Base-by-base conservation (phyloP, 53 echinoderm and acorn worm species). In the Stichopus horrens region DNA sequence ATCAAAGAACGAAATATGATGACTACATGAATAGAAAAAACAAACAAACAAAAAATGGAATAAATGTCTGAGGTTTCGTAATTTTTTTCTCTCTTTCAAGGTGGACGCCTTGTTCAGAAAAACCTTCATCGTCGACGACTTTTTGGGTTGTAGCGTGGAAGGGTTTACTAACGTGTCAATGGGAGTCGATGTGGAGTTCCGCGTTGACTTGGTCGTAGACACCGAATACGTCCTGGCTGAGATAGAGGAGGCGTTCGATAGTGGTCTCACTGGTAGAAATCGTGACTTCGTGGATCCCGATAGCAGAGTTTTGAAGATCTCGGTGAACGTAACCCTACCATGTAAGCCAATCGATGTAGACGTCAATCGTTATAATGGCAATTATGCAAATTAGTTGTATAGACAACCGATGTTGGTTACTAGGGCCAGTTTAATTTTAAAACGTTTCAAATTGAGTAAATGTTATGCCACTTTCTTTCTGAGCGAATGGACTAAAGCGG, bases 241-340 rank as follows among this genome's bases (percentile, higher is more conserved):
- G 14, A 53, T 91, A 23, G 18, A 83, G 21, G 13, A 53, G 5
- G 92, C 92, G 2, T 91, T 91, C 73, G 76, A 83, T 9, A 54
- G 67, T 22, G 92, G 89, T 13, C 89, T 91, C 58, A 88, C 86
- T 23, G 92, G 92, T 52, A 14, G 76, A 14, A 83, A 86, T 20
- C 88, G 74, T 10, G 74, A 91, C 57, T 88, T 88, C 54, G 86
- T 91, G 6, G 88, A 83, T 20, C 86, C 92, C 2, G 85, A 91
- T 79, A 91, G 92, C 79, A 88, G 88, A 88, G 88, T 88, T 76
- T 52, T 88, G 88, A 57, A 53, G 21, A 14, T 60, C 14, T 77
- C 77, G 63, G 60, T 88, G 13, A 88, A 88, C 52, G 88, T 88
- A 9, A 77, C 88, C 1, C 78, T 78, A 57, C 88, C 88, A 11